Conservation (phyloP, 1,140 invertebrate species). For the Limonius californicus region DNA sequence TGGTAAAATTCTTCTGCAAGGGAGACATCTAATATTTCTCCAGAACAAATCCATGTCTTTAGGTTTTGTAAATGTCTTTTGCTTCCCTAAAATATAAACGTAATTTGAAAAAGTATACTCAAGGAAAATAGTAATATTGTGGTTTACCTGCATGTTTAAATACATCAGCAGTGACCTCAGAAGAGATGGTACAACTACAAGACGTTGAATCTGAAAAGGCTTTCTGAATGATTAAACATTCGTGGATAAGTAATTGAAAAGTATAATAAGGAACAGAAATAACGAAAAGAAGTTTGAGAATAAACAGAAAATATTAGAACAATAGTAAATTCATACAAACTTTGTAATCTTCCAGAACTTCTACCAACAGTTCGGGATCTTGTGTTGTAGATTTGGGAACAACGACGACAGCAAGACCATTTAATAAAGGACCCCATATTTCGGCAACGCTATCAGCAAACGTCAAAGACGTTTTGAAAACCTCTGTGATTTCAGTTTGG, state of each 20-base stretch:
- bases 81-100: constrained; percentile 40
- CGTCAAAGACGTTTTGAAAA: constrained; percentile 84
- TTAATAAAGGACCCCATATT: constrained; percentile 79
- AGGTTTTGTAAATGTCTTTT: constrained; percentile 51
- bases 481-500: constrained; percentile 60
- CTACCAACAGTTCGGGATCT: constrained; percentile 69
- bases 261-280: too few species aligned
- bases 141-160: constrained; percentile 41
- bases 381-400: constrained; percentile 66
- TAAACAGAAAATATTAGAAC: too few species aligned
- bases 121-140: background rate
- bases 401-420: constrained; percentile 65
- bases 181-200: constrained; percentile 80
- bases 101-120: too few species aligned
- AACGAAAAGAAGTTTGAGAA: too few species aligned
- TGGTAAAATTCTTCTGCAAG: constrained; percentile 70
- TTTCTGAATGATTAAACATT: too few species aligned
- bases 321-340: too few species aligned
- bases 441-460: constrained; percentile 86
- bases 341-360: constrained; percentile 64
- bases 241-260: too few species aligned
- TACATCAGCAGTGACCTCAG: constrained; percentile 72
- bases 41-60: constrained; percentile 78
- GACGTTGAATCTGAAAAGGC: constrained; percentile 65
- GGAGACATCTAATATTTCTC: constrained; percentile 66